A percentile compares a stretch with the other conserved stretches of the same genome.
Conservation (phyloP, 2,888 invertebrate species). For the Unio delphinus region DNA sequence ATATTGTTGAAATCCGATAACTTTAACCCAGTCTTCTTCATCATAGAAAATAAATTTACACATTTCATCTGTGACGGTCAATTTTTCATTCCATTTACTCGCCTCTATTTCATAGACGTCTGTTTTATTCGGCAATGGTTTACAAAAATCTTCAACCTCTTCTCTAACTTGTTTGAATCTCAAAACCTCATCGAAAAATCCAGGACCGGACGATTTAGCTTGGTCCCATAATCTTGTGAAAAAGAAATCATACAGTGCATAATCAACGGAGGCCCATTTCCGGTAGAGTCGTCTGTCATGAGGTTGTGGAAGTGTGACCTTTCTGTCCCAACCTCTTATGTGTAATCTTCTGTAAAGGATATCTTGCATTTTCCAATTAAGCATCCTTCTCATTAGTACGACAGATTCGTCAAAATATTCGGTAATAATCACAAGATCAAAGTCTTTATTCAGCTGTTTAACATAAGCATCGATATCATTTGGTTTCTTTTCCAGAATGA, state of each 20-base stretch:
- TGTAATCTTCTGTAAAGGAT: slow-evolving; percentile 41
- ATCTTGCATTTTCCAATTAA: slow-evolving; percentile 47
- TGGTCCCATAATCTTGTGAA: slow-evolving; percentile 33
- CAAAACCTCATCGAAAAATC: slow-evolving; percentile 35
- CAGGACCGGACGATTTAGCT: slow-evolving; percentile 23
- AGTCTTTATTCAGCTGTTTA: slow-evolving; percentile 39
- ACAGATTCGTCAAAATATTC: slow-evolving; percentile 56
- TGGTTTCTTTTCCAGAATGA: slow-evolving; percentile 23
- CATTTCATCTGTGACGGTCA: slow-evolving; percentile 17
- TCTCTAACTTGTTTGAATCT: slow-evolving; percentile 35
- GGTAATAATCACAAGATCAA: slow-evolving; percentile 47
- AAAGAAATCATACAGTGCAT: slow-evolving; percentile 42
- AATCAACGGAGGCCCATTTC: slow-evolving; percentile 31
- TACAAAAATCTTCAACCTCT: slow-evolving; percentile 36
- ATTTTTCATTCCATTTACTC: slow-evolving; percentile 20
- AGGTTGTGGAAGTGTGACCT: slow-evolving; percentile 25
- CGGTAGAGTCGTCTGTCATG: slow-evolving; percentile 24
- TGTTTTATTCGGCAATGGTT: slow-evolving; percentile 26
- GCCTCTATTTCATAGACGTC: slow-evolving; percentile 14
- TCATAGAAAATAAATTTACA: slow-evolving; percentile 22
- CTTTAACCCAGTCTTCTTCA: slow-evolving; percentile 32
- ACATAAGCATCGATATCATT: slow-evolving; percentile 35
- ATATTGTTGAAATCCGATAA: slow-evolving; percentile 24
- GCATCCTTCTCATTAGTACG: slow-evolving; percentile 41
- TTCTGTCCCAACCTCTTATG: slow-evolving; percentile 33